phyloP scores from a whole-genome alignment of 2,113 vertebrate genomes.

The Climacteris rufus region DNA sequence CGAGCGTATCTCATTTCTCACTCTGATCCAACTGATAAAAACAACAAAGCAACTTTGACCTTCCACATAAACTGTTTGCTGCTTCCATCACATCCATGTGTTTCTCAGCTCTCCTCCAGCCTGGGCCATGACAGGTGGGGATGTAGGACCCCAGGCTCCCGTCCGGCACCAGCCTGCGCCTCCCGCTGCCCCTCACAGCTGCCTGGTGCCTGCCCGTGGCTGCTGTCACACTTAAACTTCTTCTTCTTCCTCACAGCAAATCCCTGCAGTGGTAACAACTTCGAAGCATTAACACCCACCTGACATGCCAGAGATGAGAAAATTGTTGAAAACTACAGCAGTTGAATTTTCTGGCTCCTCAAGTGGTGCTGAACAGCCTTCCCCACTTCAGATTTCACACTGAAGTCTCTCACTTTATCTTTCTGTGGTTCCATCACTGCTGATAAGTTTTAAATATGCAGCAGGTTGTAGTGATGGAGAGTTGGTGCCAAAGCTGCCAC shows the following conservation, averaged over 20 bases:
- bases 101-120: neutral
- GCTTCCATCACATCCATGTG: neutral
- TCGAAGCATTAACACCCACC: neutral
- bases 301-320: neutral
- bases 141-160: neutral
- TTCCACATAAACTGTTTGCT: neutral
- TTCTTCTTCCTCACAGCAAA: neutral
- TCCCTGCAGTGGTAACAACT: neutral
- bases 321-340: neutral
- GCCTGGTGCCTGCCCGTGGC: neutral
- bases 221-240: neutral
- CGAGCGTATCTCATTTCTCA: neutral
- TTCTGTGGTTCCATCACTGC: neutral
- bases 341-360: neutral
- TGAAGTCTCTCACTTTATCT: neutral
- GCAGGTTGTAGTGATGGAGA: neutral
- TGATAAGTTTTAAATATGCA: neutral
- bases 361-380: neutral
- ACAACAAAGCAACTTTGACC: neutral
- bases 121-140: fast-evolving
- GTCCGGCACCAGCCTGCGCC: neutral
- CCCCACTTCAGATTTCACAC: neutral
- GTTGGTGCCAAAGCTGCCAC: neutral
- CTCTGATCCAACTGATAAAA: neutral
- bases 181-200: fast-evolving